phyloP scores from a whole-genome alignment of 2,797 vertebrate species.

The Triplophysa bombifrons region DNA sequence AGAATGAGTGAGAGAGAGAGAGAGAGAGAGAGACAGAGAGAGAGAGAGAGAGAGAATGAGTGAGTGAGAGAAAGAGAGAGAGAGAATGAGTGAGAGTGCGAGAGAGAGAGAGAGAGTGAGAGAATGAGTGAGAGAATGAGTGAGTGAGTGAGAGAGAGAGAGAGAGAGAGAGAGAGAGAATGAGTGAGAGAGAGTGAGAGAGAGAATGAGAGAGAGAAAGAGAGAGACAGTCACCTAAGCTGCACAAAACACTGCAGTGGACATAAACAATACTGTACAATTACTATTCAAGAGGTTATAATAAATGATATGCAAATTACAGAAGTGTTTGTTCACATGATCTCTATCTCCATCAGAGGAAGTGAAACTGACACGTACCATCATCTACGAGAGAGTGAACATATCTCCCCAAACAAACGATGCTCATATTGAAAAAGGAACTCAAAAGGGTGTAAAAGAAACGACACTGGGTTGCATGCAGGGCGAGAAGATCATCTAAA shows the following conservation, averaged over 20 bases:
- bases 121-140: not conserved
- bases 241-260: too few relatives aligned
- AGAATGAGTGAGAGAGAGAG: too few relatives aligned
- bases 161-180: too few relatives aligned
- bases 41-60: slow-evolving; percentile 23
- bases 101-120: too few relatives aligned
- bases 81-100: too few relatives aligned
- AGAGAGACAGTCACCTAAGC: too few relatives aligned
- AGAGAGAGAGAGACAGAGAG: slow-evolving; percentile 19
- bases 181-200: too few relatives aligned
- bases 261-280: too few relatives aligned
- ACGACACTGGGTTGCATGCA: not conserved
- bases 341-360: not conserved
- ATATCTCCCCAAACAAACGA: not conserved
- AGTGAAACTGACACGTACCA: not conserved
- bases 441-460: not conserved
- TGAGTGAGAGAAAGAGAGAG: too few relatives aligned
- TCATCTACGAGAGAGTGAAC: slow-evolving; percentile 1
- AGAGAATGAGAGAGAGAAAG: too few relatives aligned
- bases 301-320: not conserved
- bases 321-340: not conserved
- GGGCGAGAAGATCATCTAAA: not conserved
- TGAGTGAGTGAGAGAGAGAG: not conserved
- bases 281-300: not conserved
- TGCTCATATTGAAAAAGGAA: not conserved